A percentile compares a stretch with the other conserved stretches of the same genome.
phyloP scores from a whole-genome alignment of 2,797 vertebrate genomes.

The Paedocypris micromegethes region DNA sequence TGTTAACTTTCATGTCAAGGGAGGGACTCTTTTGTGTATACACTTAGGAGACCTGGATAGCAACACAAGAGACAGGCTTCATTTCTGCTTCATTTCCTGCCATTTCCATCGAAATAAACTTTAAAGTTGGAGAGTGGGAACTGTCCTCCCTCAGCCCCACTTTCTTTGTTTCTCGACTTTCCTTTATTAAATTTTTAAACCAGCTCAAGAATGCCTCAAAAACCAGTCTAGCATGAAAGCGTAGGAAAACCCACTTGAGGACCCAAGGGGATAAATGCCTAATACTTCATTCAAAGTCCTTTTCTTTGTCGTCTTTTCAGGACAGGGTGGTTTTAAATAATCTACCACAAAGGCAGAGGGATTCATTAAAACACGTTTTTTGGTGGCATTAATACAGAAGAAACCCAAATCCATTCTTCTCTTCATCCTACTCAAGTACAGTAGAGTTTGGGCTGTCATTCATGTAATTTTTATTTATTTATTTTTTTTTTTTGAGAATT shows the following conservation, averaged over 20 bases:
- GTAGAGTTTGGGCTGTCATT: too few species aligned
- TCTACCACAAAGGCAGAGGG: too few species aligned
- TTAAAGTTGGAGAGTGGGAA: slow-evolving; percentile 54
- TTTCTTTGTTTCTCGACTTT: slow-evolving; percentile 57
- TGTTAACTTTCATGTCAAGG: slow-evolving; percentile 26
- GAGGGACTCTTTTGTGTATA: slow-evolving; percentile 27
- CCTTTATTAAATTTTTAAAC: slow-evolving; percentile 70
- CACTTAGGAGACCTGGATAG: slow-evolving; percentile 51
- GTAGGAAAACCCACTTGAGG: slow-evolving; percentile 53
- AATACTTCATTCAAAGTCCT: not conserved
- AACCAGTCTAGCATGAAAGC: slow-evolving; percentile 65
- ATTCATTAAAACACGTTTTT: too few species aligned
- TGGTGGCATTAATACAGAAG: too few species aligned
- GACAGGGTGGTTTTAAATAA: not conserved
- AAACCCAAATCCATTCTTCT: too few species aligned
- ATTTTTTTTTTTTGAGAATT: too few species aligned
- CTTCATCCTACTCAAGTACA: too few species aligned
- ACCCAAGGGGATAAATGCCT: slow-evolving; percentile 47
- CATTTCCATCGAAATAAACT: slow-evolving; percentile 65
- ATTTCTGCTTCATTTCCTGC: slow-evolving; percentile 58
- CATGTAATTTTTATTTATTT: too few species aligned
- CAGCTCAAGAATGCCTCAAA: slow-evolving; percentile 63
- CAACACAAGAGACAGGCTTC: slow-evolving; percentile 50
- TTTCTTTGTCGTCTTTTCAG: not conserved
- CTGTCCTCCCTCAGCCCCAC: slow-evolving; percentile 48